These are phyloP conservation scores for Dendrocincla fuliginosa DNA, from an alignment of 2,797 vertebrate species.

Conservation along the genomic window DNA sequence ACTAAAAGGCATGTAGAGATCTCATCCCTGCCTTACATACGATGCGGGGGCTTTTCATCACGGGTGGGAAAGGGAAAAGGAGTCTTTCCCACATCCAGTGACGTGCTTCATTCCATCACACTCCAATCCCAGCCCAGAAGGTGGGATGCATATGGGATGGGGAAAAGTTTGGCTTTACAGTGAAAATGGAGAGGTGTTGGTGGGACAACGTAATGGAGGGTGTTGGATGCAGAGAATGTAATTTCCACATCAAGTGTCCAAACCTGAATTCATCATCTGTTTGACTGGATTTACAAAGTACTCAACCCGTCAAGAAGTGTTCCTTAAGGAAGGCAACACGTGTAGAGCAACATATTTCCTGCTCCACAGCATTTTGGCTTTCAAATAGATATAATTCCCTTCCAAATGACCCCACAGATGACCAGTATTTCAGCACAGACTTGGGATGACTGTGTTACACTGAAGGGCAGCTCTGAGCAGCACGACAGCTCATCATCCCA, in stretches of 20 bases:
- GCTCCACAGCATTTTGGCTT: neutral
- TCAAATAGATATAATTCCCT: neutral
- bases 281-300: neutral
- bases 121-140: neutral
- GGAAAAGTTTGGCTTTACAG: neutral
- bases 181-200: neutral
- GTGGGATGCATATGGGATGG: fast-evolving
- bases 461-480: neutral
- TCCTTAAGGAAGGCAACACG: neutral
- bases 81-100: neutral
- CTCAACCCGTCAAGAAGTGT: neutral
- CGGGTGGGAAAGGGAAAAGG: neutral
- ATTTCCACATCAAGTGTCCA: neutral
- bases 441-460: neutral
- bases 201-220: fast-evolving
- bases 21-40: neutral
- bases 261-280: neutral
- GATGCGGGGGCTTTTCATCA: neutral
- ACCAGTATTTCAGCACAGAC: neutral
- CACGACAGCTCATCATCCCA: neutral
- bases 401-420: neutral
- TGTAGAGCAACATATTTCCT: neutral
- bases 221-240: neutral
- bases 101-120: neutral
- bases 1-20: neutral